A percentile compares a stretch with the other conserved stretches of the same genome.
Conservation (phyloP, 2,113 vertebrate genomes). For the Tiliqua scincoides region DNA sequence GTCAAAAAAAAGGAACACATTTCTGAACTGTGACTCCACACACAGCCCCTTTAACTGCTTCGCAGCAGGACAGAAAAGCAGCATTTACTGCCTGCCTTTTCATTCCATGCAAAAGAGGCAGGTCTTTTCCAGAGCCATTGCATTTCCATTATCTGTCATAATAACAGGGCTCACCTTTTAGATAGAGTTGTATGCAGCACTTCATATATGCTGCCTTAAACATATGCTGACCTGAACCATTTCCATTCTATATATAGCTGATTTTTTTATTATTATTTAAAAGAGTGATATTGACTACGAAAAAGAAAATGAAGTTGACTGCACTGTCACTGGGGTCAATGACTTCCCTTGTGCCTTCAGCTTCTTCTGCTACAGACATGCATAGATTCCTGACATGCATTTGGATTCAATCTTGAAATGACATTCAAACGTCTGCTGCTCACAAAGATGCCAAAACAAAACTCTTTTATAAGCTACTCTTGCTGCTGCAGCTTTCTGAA, state of each 20-base stretch:
- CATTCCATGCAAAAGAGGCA: slow-evolving; percentile 7
- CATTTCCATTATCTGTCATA: slow-evolving; percentile 24
- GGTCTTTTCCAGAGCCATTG: slow-evolving; percentile 3
- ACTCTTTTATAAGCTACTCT: slow-evolving; percentile 16
- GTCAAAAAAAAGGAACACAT: neutral
- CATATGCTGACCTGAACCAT: neutral
- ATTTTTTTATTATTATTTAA: neutral
- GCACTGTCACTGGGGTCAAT: neutral
- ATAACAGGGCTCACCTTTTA: slow-evolving; percentile 14
- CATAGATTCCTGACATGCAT: neutral
- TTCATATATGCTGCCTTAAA: neutral
- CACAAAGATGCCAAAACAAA: neutral
- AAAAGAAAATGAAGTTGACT: neutral
- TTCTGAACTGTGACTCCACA: slow-evolving; percentile 5
- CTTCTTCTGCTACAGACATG: neutral
- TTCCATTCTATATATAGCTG: neutral
- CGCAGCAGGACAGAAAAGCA: slow-evolving; percentile 13
- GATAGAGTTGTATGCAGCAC: slow-evolving; percentile 5
- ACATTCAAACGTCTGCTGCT: neutral
- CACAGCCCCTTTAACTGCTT: neutral
- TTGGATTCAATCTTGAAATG: slow-evolving; percentile 2
- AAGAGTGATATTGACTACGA: neutral
- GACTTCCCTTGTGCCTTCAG: neutral
- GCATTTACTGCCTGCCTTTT: slow-evolving; percentile 14
- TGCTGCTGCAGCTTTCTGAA: neutral